Conservation (phyloP, 2,113 vertebrate species). For the Amphiprion percula region DNA sequence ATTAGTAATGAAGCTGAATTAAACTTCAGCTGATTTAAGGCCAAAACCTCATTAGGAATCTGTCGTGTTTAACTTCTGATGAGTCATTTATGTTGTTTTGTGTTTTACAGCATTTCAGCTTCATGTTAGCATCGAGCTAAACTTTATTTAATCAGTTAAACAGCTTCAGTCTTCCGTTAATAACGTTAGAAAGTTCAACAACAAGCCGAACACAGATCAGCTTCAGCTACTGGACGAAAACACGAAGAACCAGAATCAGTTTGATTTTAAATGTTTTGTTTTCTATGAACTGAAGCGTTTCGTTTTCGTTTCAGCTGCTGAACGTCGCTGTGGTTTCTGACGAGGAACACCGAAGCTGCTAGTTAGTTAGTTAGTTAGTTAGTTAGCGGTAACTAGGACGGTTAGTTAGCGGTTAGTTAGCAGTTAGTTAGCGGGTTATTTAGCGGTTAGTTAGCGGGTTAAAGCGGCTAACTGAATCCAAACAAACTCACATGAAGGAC, state of each 20-base stretch:
- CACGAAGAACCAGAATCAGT: too few species aligned
- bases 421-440: too few species aligned
- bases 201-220: too few species aligned
- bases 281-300: not conserved
- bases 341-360: not conserved
- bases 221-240: too few species aligned
- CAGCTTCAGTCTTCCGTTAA: too few species aligned
- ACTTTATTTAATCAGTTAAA: too few species aligned
- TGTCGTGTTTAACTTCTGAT: constrained; percentile 9
- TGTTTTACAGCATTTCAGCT: not conserved
- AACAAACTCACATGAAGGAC: constrained; percentile 6
- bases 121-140: not conserved
- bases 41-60: not conserved
- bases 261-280: too few species aligned
- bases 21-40: not conserved
- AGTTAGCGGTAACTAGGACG: too few species aligned
- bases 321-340: constrained; percentile 3
- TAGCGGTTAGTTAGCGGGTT: too few species aligned
- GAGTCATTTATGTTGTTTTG: constrained; percentile 24
- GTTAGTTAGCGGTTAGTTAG: too few species aligned
- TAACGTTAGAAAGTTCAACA: too few species aligned
- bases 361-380: too few species aligned
- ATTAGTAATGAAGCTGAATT: not conserved
- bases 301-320: constrained; percentile 47
- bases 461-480: not conserved